A percentile compares a stretch with the other conserved stretches of the same genome.
Evolutionary conservation across 2,113 vertebrate genomes (phyloP).

Genomic region (Hydropotes inermis): DNA sequence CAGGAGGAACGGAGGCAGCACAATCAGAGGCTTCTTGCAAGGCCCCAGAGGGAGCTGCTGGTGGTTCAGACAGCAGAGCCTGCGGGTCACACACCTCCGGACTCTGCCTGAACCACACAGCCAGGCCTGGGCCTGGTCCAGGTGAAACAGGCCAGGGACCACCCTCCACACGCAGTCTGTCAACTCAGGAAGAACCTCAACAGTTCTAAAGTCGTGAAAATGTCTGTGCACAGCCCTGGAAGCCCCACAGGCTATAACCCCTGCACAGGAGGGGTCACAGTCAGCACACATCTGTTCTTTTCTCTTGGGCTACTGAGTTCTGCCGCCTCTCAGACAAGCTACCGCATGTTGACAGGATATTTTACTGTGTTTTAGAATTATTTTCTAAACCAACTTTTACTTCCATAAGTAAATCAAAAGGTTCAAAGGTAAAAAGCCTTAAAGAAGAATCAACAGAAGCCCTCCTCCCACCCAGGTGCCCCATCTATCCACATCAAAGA

Average conservation of each 20-base stretch:
- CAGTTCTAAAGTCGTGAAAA: neutral
- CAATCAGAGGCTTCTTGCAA: neutral
- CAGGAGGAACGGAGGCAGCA: neutral
- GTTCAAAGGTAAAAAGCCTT: neutral
- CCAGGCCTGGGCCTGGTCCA: neutral
- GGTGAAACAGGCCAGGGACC: neutral
- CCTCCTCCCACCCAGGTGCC: neutral
- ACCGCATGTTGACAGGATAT: too few relatives aligned
- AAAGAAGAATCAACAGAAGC: neutral
- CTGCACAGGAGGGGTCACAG: neutral
- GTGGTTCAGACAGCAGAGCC: neutral
- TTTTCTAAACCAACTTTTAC: neutral
- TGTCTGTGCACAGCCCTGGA: neutral
- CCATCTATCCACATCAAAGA: neutral
- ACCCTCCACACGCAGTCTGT: neutral
- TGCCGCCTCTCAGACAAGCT: accelerated
- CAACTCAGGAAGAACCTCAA: neutral
- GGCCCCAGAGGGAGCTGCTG: neutral
- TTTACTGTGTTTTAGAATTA: neutral
- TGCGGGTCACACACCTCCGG: accelerated
- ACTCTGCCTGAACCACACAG: neutral
- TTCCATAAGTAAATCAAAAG: neutral
- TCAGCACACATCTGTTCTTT: neutral
- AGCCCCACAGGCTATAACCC: neutral
- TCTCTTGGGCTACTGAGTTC: neutral